phyloP scores from a whole-genome alignment of 1,140 invertebrate species.

The Achroia grisella region DNA sequence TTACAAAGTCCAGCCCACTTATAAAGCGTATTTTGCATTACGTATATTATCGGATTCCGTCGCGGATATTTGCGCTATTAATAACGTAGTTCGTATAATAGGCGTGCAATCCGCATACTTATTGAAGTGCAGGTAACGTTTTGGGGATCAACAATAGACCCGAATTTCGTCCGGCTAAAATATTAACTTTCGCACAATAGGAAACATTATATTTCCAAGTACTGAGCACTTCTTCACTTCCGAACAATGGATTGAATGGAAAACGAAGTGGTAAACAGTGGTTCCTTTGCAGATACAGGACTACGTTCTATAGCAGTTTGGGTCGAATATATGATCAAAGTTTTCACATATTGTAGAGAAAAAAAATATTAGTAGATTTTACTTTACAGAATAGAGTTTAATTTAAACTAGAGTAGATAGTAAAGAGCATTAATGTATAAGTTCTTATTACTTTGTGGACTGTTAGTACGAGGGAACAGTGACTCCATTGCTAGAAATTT shows the following conservation, averaged over 20 bases:
- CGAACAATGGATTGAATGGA: conserved; percentile 66
- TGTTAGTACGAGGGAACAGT: no score
- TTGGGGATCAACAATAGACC: conserved; percentile 43
- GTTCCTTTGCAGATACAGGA: conserved; percentile 42
- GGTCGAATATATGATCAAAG: not conserved
- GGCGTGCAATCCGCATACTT: conserved; percentile 54
- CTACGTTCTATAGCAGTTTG: conserved; percentile 11
- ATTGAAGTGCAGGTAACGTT: conserved; percentile 59
- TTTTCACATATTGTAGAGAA: no score
- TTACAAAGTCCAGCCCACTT: conserved; percentile 60
- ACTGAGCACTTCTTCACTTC: conserved; percentile 66
- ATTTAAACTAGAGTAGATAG: no score
- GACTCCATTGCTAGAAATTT: no score
- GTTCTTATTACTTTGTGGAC: no score
- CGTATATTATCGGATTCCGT: conserved; percentile 28
- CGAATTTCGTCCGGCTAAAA: conserved; percentile 66
- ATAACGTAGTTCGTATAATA: conserved; percentile 41
- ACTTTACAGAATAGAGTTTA: no score
- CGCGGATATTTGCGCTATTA: conserved; percentile 44
- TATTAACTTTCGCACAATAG: conserved; percentile 69
- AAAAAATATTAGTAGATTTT: no score
- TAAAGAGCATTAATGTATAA: no score
- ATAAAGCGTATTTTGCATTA: conserved; percentile 41
- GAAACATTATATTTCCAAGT: conserved; percentile 68
- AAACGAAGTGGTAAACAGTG: conserved; percentile 69